phyloP scores from a whole-genome alignment of 1,140 invertebrate species.

The Aricia agestis region DNA sequence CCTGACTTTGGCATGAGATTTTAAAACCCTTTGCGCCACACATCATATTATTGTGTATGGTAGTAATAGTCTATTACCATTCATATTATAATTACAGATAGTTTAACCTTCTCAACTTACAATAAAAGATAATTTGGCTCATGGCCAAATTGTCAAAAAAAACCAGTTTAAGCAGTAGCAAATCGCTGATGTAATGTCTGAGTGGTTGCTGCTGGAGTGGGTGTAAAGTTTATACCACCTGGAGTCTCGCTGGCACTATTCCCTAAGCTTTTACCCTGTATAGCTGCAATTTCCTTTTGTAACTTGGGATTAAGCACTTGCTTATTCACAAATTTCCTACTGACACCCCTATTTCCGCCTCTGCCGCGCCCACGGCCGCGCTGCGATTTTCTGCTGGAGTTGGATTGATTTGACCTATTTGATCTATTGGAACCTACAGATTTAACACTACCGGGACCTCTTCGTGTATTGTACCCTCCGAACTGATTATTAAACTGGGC shows the following conservation, averaged over 20 bases:
- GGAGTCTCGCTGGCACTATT: slow-evolving; percentile 39
- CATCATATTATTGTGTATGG: neutral
- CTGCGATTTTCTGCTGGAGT: slow-evolving; percentile 48
- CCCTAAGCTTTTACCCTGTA: slow-evolving; percentile 59
- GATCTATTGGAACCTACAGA: slow-evolving; percentile 57
- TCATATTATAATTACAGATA: neutral
- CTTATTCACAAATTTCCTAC: slow-evolving; percentile 64
- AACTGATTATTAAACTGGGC: slow-evolving; percentile 59
- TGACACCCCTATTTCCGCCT: slow-evolving; percentile 48
- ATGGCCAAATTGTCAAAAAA: neutral
- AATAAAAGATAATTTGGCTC: neutral
- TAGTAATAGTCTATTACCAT: neutral
- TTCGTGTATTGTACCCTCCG: slow-evolving; percentile 50
- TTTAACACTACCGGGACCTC: slow-evolving; percentile 61
- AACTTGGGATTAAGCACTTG: slow-evolving; percentile 60
- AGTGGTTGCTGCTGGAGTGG: slow-evolving; percentile 55
- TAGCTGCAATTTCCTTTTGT: slow-evolving; percentile 64
- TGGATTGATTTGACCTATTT: slow-evolving; percentile 49
- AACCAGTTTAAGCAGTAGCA: slow-evolving; percentile 33
- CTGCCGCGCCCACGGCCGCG: slow-evolving; percentile 50
- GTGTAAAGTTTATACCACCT: slow-evolving; percentile 53
- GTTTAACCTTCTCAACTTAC: neutral
- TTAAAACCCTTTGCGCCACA: neutral
- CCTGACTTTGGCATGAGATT: neutral
- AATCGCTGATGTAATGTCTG: slow-evolving; percentile 68